Evolutionary conservation across 2,113 vertebrate species (phyloP).

Genomic region (Dipodomys stephensi): DNA sequence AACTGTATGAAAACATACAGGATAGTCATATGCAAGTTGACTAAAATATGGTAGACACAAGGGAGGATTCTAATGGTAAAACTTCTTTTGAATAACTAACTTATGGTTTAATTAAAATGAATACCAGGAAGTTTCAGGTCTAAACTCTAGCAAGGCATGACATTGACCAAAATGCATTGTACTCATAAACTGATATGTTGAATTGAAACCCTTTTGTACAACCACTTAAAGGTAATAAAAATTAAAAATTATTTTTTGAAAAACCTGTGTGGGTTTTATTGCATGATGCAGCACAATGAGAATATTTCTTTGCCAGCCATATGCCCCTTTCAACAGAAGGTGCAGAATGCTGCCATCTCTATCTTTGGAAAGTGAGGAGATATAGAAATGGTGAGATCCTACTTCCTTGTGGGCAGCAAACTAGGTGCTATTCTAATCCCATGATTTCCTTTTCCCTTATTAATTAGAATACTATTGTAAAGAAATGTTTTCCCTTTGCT

Average conservation of each 20-base stretch:
- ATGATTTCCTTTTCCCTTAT: slow-evolving; percentile 31
- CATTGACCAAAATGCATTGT: no score
- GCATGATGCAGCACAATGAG: not conserved
- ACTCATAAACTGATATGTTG: no score
- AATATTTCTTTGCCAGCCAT: not conserved
- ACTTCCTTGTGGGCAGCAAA: not conserved
- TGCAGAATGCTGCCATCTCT: not conserved
- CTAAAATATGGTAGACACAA: no score
- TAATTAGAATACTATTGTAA: slow-evolving; percentile 23
- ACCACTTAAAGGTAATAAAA: no score
- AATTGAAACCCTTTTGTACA: no score
- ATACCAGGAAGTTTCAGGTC: no score
- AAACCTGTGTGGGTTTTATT: not conserved
- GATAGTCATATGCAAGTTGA: no score
- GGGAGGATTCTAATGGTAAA: no score
- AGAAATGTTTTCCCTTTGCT: not conserved
- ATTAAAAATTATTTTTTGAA: not conserved
- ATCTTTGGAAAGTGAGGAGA: not conserved
- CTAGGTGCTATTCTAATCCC: not conserved
- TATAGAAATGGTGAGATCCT: not conserved
- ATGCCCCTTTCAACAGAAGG: not conserved
- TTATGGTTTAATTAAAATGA: no score
- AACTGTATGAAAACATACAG: no score
- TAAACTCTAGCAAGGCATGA: no score
- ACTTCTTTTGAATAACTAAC: no score